Percentiles rank a stretch among this genome's conserved stretches.
These are phyloP conservation scores for Rotaria magnacalcarata DNA, from an alignment of 2,888 invertebrate species.

Conservation along the genomic window DNA sequence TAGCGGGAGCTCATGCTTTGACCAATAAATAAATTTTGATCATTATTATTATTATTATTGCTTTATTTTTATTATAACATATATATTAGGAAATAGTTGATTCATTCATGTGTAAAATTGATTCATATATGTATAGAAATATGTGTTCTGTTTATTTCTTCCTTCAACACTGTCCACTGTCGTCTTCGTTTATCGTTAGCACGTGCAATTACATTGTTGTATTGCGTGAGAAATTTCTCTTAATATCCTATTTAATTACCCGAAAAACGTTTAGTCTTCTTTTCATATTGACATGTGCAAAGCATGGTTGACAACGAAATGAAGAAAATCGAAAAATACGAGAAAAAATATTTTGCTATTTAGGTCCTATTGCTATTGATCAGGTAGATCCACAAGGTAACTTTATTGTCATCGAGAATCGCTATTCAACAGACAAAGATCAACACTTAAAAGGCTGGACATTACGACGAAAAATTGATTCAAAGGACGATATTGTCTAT, in stretches of 20 bases:
- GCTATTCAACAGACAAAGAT: conserved; percentile 54
- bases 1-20: conserved; percentile 23
- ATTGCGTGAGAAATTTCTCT: not conserved
- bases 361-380: conserved; percentile 53
- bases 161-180: not conserved
- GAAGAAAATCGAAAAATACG: too few species aligned
- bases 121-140: not conserved
- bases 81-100: not conserved
- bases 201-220: not conserved
- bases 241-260: not conserved
- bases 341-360: not conserved
- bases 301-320: not conserved
- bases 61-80: not conserved
- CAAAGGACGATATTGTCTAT: conserved; percentile 40
- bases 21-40: not conserved
- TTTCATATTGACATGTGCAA: not conserved
- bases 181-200: not conserved
- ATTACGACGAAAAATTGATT: conserved; percentile 39
- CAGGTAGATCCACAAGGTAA: conserved; percentile 61
- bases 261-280: not conserved
- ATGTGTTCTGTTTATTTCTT: not conserved
- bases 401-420: conserved; percentile 61
- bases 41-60: not conserved
- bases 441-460: conserved; percentile 43
- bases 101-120: not conserved